A percentile compares a stretch with the other conserved stretches of the same genome.
Conservation (phyloP, 2,888 invertebrate genomes). For the Diabrotica balteata region DNA sequence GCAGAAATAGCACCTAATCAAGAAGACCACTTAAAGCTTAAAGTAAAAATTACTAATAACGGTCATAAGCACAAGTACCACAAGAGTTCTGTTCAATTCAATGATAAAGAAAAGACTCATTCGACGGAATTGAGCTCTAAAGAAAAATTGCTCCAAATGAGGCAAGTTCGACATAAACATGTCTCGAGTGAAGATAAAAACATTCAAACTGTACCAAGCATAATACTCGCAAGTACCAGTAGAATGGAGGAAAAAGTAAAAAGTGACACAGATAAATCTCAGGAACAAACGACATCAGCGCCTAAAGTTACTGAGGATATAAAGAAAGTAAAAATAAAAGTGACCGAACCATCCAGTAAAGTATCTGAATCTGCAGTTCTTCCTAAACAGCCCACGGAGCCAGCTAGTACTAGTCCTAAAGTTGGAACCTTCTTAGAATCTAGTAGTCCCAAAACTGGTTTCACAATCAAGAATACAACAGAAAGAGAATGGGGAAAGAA, state of each 20-base stretch:
- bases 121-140: slow-evolving; percentile 51
- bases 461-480: slow-evolving; percentile 23
- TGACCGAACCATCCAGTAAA: slow-evolving; percentile 35
- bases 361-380: slow-evolving; percentile 37
- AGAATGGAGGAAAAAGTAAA: slow-evolving; percentile 17
- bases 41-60: slow-evolving; percentile 63
- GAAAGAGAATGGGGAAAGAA: slow-evolving; percentile 41
- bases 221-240: slow-evolving; percentile 34
- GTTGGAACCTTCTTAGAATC: slow-evolving; percentile 35
- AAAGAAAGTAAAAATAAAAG: slow-evolving; percentile 41
- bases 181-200: slow-evolving; percentile 50
- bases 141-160: slow-evolving; percentile 59
- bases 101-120: slow-evolving; percentile 31
- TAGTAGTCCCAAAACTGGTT: slow-evolving; percentile 28
- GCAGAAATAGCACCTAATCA: slow-evolving; percentile 64
- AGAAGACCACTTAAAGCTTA: slow-evolving; percentile 62
- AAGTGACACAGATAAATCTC: slow-evolving; percentile 16
- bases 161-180: slow-evolving; percentile 58
- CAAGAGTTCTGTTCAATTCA: slow-evolving; percentile 43
- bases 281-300: slow-evolving; percentile 16
- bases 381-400: slow-evolving; percentile 34
- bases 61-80: slow-evolving; percentile 60
- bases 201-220: slow-evolving; percentile 45
- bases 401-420: slow-evolving; percentile 34
- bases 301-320: slow-evolving; percentile 30